Evolutionary conservation across 2,888 invertebrate species (phyloP).

Genomic region (Camptogramma bilineatum): DNA sequence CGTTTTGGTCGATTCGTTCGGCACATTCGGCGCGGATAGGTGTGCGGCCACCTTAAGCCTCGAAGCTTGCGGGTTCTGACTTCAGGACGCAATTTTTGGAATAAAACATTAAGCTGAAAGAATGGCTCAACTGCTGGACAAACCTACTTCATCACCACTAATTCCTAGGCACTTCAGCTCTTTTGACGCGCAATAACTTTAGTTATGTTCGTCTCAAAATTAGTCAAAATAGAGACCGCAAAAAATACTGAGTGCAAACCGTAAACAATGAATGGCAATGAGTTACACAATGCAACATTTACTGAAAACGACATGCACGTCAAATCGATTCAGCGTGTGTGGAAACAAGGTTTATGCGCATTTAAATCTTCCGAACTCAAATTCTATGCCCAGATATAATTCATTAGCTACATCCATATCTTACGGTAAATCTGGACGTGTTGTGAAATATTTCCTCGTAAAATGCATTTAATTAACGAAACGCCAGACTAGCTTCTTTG

Average conservation of each 20-base stretch:
- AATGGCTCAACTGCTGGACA: no score
- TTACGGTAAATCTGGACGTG: not conserved
- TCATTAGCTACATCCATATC: not conserved
- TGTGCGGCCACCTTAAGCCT: no score
- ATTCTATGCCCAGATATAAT: not conserved
- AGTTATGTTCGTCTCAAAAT: no score
- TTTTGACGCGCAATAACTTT: no score
- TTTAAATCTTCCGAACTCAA: slow-evolving; percentile 1
- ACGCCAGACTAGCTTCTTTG: not conserved
- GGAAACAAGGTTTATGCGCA: slow-evolving; percentile 1
- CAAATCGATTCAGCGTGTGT: slow-evolving; percentile 7
- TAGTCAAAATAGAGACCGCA: no score
- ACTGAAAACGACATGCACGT: not conserved
- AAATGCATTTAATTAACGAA: not conserved
- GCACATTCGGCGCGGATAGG: no score
- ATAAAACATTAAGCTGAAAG: no score
- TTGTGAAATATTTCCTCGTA: not conserved
- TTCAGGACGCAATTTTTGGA: no score
- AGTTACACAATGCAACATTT: slow-evolving; percentile 11
- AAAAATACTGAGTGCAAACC: not conserved
- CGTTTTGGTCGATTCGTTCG: no score
- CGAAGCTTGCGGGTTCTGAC: no score
- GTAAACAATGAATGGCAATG: slow-evolving; percentile 4
- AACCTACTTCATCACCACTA: no score
- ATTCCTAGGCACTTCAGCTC: no score